phyloP scores from a whole-genome alignment of 2,113 vertebrate genomes.

The Columba livia region DNA sequence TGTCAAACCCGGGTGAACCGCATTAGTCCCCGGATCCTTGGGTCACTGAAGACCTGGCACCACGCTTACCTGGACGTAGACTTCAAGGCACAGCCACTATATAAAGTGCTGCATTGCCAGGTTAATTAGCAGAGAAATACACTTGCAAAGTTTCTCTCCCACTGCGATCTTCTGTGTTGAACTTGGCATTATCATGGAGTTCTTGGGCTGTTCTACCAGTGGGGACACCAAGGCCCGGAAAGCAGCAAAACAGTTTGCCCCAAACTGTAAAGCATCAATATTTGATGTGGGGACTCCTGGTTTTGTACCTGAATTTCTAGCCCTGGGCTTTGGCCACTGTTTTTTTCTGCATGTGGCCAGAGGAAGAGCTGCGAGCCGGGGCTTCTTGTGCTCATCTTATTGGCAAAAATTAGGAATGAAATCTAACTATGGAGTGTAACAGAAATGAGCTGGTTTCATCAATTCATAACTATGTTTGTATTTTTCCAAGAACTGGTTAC shows the following conservation, averaged over 20 bases:
- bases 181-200: neutral
- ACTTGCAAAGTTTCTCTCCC: neutral
- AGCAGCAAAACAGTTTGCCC: slow-evolving; percentile 11
- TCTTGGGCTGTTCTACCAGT: neutral
- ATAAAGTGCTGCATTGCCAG: neutral
- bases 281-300: neutral
- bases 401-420: neutral
- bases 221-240: neutral
- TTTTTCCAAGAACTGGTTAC: neutral
- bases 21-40: neutral
- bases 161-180: slow-evolving; percentile 10
- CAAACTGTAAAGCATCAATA: neutral
- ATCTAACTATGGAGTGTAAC: neutral
- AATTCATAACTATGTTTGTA: neutral
- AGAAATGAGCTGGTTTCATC: neutral
- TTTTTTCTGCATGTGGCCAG: neutral
- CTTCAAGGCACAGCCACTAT: neutral
- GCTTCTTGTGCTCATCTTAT: neutral
- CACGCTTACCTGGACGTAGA: neutral
- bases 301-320: neutral
- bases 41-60: neutral
- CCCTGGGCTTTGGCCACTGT: neutral
- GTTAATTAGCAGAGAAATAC: neutral
- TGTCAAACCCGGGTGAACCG: neutral
- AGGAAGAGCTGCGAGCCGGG: neutral